Conservation (phyloP, 2,797 vertebrate genomes). For the Karalla daura region DNA sequence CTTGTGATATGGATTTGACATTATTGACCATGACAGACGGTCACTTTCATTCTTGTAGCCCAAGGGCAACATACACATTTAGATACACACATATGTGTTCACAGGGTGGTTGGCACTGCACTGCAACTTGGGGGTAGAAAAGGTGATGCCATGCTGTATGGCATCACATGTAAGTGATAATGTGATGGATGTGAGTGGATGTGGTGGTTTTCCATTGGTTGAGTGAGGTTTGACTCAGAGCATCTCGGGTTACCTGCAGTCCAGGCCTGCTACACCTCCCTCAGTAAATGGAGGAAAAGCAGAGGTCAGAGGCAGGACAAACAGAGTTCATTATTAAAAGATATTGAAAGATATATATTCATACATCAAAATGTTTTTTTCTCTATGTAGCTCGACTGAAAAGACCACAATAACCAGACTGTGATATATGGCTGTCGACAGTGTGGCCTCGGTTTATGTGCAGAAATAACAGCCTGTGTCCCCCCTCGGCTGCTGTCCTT, state of each 20-base stretch:
- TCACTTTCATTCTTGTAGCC: slow-evolving; percentile 43
- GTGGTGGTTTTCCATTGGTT: not conserved
- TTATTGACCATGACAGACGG: slow-evolving; percentile 10
- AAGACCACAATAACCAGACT: too few species aligned
- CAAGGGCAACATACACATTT: slow-evolving; percentile 62
- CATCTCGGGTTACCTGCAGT: slow-evolving; percentile 35
- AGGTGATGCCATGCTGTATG: fast-evolving
- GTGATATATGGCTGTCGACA: too few species aligned
- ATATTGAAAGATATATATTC: too few species aligned
- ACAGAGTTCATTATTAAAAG: too few species aligned
- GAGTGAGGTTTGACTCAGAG: not conserved
- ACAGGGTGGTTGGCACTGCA: too few species aligned
- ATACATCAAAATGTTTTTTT: not conserved
- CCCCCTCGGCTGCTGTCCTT: too few species aligned
- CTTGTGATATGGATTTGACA: not conserved
- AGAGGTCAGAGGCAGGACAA: not conserved
- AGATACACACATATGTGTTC: slow-evolving; percentile 15
- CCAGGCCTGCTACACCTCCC: not conserved
- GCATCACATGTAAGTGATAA: too few species aligned
- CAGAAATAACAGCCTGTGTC: too few species aligned
- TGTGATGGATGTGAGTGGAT: not conserved
- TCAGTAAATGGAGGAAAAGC: not conserved
- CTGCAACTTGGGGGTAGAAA: slow-evolving; percentile 6
- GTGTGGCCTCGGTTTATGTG: too few species aligned
- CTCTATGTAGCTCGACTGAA: not conserved